Evolutionary conservation across 2,888 invertebrate species (phyloP).

Genomic region (Clitarchus hookeri): DNA sequence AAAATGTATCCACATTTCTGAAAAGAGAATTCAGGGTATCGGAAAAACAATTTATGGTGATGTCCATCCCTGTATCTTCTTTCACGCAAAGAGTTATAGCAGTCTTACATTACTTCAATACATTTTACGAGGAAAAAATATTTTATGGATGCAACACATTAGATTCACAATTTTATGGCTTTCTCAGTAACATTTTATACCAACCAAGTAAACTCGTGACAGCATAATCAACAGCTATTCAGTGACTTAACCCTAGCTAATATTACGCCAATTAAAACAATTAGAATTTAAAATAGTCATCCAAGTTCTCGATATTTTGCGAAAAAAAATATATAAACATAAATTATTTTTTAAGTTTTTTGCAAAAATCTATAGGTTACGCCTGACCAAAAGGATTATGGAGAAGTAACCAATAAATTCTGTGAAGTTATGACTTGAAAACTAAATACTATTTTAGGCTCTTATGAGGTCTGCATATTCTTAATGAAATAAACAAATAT

Average conservation of each 20-base stretch:
- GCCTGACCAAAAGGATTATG: too few relatives aligned
- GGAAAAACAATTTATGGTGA: constrained; percentile 21
- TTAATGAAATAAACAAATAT: too few relatives aligned
- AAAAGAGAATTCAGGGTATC: background rate
- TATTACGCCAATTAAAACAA: too few relatives aligned
- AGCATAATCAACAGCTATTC: background rate
- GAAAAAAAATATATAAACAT: too few relatives aligned
- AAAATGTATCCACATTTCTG: constrained; percentile 7
- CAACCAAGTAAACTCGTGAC: background rate
- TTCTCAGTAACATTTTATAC: background rate
- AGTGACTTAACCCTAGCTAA: background rate
- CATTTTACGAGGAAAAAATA: background rate
- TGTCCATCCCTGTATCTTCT: background rate
- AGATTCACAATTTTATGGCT: background rate
- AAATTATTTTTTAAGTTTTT: too few relatives aligned
- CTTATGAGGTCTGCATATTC: too few relatives aligned
- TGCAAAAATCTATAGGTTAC: too few relatives aligned
- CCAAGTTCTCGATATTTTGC: too few relatives aligned
- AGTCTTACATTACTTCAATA: background rate
- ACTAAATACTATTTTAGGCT: too few relatives aligned
- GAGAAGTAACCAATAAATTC: too few relatives aligned
- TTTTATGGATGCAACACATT: constrained; percentile 5
- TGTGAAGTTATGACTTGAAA: too few relatives aligned
- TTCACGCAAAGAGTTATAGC: background rate
- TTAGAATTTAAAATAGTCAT: too few relatives aligned